Base-by-base conservation (phyloP, 1,140 invertebrate species). In the Geopemphigus sp. region DNA sequence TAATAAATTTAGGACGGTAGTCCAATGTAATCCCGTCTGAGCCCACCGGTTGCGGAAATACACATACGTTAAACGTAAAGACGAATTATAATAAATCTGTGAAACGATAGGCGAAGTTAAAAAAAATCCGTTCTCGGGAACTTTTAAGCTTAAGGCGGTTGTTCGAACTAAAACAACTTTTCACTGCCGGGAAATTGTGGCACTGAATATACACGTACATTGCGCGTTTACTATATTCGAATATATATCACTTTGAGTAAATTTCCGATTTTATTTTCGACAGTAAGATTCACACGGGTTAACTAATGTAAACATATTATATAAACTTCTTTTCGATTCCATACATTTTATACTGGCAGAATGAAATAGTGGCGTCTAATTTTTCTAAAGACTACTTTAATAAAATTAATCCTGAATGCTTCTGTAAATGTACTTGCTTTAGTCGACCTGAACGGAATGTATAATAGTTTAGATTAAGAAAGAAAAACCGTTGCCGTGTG, bases 311-410 rank as follows among this genome's bases (percentile, higher is more conserved):
- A 3, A 11, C 19, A 19, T 17, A 39, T 39, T 66, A n/a, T n/a
- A n/a, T n/a, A 39, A 22, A 45, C 11, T 66, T 45, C 11, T 45
- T 66, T 56, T 5, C 0, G 19, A n/a, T 66, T 66, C 5, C 2
- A 66, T 66, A 66, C n/a, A 19, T 5, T 22, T 32, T 22, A 22
- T 22, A 66, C 5, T 66, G 5, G 39, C 39, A 47, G 12, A 22
- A 15, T 66, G 12, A 66, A 66, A 14, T 45, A 66, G 12, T 5
- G 39, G 10, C 8, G 14, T 39, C 29, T 66, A 66, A 15, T 66
- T 66, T 63, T 66, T 66, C 19, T 45, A 45, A 66, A 66, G 63
- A 66, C 63, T 19, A 22, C 32, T 45, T 45, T 45, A 45, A 66
- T 39, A 45, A 1, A 19, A 45, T 45, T 22, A 66, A 66, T 66